Base-by-base conservation (phyloP, 1,140 invertebrate genomes). In the Phenacoccus solenopsis region DNA sequence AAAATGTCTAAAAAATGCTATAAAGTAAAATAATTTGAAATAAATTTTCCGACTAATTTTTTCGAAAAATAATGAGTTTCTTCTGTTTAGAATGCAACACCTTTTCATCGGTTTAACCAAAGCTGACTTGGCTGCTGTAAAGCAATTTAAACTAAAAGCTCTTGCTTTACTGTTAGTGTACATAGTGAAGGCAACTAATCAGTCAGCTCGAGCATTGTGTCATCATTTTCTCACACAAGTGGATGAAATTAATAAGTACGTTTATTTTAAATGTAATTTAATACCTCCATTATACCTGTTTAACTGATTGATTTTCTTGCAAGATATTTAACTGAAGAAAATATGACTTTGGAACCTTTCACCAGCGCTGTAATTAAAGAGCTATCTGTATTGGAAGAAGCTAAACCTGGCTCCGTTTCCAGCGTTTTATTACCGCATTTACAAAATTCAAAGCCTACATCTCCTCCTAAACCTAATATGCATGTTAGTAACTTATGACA, bases 101-200 rank as follows among this genome's bases (percentile, higher is more conserved):
- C 84, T 91, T 20, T 96, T 94, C 78, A 88, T 88, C 69, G 90
- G 90, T 0, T 81, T 94, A 25, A 86, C 83, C 28, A 84, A 87
- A 61, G 82, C 83, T 5, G 91, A 94, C 76, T 82, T 87, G 49
- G 85, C 87, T 38, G 82, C 88, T 27, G 88, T 96, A 13, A 88
- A 88, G 75, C 90, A 96, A 76, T 83, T 96, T 24, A 86, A 91
- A 74, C 76, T 98, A 4, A 87, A 92, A 74, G 90, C 90, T 10
- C 79, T 93, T 22, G 91, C 91, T 0, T 80, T 96, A 5, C 89
- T 94, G 76, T 80, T 97, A 32, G 86, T 93, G 0, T 85, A 88
- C 72, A 85, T 86, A n/a, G 85, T 88, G 0, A 81, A 81, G 77
- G 85, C 83, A 28, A 84, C 81, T 28, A 84, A 85, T 72, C 80